These are phyloP conservation scores for Chelonoidis abingdonii DNA, from an alignment of 2,113 vertebrate genomes.

Conservation along the genomic window DNA sequence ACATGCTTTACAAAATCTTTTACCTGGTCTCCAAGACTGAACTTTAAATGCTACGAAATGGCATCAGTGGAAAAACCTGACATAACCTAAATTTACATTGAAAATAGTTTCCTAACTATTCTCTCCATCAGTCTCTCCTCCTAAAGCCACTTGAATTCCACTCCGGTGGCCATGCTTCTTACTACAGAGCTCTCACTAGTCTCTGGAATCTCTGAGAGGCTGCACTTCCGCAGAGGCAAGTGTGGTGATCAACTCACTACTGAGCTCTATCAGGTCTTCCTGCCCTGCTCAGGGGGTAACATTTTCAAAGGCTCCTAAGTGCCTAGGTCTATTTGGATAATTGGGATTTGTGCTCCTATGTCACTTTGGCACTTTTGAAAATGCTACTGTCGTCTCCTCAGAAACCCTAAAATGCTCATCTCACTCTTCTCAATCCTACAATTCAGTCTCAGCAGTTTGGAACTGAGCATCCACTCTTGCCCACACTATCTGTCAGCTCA, in stretches of 20 bases:
- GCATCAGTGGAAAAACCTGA: neutral
- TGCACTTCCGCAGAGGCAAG: neutral
- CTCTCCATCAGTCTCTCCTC: neutral
- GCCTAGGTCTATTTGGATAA: neutral
- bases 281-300: neutral
- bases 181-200: neutral
- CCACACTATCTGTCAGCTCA: neutral
- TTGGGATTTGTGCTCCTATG: neutral
- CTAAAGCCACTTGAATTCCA: neutral
- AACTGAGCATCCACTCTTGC: neutral
- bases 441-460: neutral
- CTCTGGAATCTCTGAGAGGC: neutral
- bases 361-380: neutral
- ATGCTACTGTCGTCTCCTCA: neutral
- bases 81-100: neutral
- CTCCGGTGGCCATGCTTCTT: neutral
- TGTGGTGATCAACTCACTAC: neutral
- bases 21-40: neutral
- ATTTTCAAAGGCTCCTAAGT: neutral
- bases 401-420: neutral
- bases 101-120: neutral
- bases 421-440: neutral
- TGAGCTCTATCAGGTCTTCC: neutral
- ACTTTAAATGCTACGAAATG: neutral
- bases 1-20: neutral